These are phyloP conservation scores for Pycnonotus jocosus DNA, from an alignment of 2,113 vertebrate species.

Conservation along the genomic window DNA sequence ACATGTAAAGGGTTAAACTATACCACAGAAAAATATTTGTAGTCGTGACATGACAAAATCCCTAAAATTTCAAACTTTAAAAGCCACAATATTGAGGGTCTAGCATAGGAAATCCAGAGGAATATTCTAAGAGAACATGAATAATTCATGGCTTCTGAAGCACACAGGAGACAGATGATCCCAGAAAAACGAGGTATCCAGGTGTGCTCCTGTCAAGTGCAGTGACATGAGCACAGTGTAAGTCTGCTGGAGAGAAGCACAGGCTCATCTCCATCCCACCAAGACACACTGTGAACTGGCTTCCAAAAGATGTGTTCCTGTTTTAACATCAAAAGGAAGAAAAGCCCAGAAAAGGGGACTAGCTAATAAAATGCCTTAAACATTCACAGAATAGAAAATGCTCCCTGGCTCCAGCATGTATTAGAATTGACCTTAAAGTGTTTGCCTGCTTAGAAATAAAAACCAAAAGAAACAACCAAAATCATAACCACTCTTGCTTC, in stretches of 20 bases:
- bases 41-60: background rate
- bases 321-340: constrained; percentile 11
- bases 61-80: background rate
- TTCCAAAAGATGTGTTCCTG: background rate
- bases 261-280: background rate
- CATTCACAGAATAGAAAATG: background rate
- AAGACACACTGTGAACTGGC: background rate
- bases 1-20: background rate
- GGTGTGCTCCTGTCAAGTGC: constrained; percentile 34
- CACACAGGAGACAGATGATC: constrained; percentile 19
- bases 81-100: background rate
- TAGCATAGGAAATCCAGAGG: background rate
- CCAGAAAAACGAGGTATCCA: constrained; percentile 41
- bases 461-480: background rate
- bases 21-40: background rate
- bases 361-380: background rate
- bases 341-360: background rate
- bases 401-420: background rate
- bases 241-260: constrained; percentile 19
- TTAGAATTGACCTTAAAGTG: background rate
- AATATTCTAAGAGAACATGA: constrained; percentile 15
- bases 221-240: constrained; percentile 21
- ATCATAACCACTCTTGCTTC: background rate
- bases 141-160: constrained; percentile 56
- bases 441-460: background rate